These are phyloP conservation scores for Rhinoderma darwinii DNA, from an alignment of 2,113 vertebrate species.

Conservation along the genomic window DNA sequence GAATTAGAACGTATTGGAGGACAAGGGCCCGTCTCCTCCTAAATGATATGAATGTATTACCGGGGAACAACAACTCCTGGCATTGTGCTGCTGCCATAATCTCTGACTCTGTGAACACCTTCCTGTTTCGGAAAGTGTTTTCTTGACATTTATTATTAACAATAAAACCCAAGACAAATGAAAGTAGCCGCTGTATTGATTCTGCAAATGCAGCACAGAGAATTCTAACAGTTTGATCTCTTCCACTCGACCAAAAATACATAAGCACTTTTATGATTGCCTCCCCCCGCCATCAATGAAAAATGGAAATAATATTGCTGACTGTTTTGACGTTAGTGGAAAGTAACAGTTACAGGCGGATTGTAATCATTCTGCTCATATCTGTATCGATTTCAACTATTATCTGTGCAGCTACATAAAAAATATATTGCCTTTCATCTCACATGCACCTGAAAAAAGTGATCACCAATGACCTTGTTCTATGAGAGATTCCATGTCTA, in stretches of 20 bases:
- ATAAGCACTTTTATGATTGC: conserved; percentile 62
- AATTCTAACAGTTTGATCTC: conserved; percentile 62
- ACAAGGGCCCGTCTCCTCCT: conserved; percentile 50
- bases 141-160: conserved; percentile 68
- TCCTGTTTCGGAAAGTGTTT: conserved; percentile 61
- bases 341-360: conserved; percentile 60
- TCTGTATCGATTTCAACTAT: conserved; percentile 63
- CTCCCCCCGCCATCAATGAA: conserved; percentile 57
- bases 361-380: conserved; percentile 57
- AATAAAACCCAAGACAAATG: conserved; percentile 67
- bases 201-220: conserved; percentile 62
- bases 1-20: conserved; percentile 63
- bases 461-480: conserved; percentile 50
- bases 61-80: conserved; percentile 48
- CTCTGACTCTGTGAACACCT: conserved; percentile 58
- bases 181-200: conserved; percentile 64
- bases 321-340: conserved; percentile 54
- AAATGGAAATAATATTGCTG: conserved; percentile 56
- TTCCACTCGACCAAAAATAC: conserved; percentile 62
- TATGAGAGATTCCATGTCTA: conserved; percentile 54
- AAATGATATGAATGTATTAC: conserved; percentile 49
- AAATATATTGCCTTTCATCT: conserved; percentile 58
- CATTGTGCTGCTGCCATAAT: conserved; percentile 61
- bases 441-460: conserved; percentile 46
- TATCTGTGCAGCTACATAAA: conserved; percentile 54